phyloP scores from a whole-genome alignment of 2,797 vertebrate genomes.

The Manis pentadactyla region DNA sequence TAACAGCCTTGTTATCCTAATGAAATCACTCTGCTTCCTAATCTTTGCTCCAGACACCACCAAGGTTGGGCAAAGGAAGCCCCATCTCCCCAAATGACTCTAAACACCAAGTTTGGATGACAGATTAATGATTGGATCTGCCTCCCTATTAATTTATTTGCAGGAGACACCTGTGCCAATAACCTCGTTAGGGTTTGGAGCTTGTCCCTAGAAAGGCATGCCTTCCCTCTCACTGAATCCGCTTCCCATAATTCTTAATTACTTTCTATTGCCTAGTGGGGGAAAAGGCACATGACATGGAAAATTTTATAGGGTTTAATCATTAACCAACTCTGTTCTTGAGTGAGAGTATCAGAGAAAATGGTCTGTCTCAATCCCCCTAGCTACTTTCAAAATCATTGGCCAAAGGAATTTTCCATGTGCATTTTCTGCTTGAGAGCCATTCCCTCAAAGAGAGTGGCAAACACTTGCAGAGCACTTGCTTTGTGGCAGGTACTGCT shows the following conservation, averaged over 20 bases:
- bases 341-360: conserved; percentile 68
- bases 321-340: conserved; percentile 81
- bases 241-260: conserved; percentile 84
- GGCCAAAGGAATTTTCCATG: conserved; percentile 77
- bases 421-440: conserved; percentile 62
- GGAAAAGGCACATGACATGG: conserved; percentile 82
- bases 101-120: conserved; percentile 83
- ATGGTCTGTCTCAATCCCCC: conserved; percentile 60
- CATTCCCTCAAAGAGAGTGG: neutral
- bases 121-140: conserved; percentile 85
- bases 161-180: conserved; percentile 84
- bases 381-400: conserved; percentile 70
- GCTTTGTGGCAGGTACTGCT: neutral
- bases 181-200: conserved; percentile 83
- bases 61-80: conserved; percentile 80
- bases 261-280: conserved; percentile 82
- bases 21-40: conserved; percentile 79
- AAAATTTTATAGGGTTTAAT: conserved; percentile 82
- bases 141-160: conserved; percentile 83
- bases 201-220: conserved; percentile 82
- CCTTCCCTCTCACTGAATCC: conserved; percentile 66
- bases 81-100: conserved; percentile 81
- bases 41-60: conserved; percentile 78
- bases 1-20: conserved; percentile 84
- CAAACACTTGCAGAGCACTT: neutral